A percentile compares a stretch with the other conserved stretches of the same genome.
Conservation (phyloP, 1,140 invertebrate species). For the Drosophila leontia region DNA sequence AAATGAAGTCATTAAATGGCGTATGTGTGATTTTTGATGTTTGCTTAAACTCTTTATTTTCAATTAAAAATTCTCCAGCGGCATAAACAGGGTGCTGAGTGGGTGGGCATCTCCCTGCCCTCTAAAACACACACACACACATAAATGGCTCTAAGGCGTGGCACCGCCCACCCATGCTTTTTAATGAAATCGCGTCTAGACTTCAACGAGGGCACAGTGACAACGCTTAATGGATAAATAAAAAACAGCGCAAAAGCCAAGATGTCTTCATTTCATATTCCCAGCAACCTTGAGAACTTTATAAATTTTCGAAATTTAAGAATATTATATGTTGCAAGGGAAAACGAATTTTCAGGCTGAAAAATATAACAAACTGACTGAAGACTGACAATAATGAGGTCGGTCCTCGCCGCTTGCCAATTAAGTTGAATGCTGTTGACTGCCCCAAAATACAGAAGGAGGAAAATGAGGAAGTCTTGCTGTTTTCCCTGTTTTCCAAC, state of each 20-base stretch:
- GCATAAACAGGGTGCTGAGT: slow-evolving; percentile 22
- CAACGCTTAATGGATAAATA: slow-evolving; percentile 45
- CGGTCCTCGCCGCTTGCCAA: slow-evolving; percentile 36
- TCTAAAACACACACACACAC: not conserved
- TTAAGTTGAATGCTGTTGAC: slow-evolving; percentile 59
- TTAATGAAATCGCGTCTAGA: slow-evolving; percentile 65
- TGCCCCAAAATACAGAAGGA: slow-evolving; percentile 15
- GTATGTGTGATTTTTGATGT: slow-evolving; percentile 66
- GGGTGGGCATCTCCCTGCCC: not conserved
- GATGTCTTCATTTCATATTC: slow-evolving; percentile 21
- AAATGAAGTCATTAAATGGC: slow-evolving; percentile 57
- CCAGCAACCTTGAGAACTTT: not conserved
- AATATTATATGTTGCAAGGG: not conserved
- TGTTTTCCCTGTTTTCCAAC: not conserved
- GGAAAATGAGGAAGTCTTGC: not conserved
- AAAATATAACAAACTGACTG: not conserved
- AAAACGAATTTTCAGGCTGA: too few species aligned
- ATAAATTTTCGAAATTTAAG: not conserved
- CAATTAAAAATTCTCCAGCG: slow-evolving; percentile 58
- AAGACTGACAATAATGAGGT: slow-evolving; percentile 3
- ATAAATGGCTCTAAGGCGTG: slow-evolving; percentile 36
- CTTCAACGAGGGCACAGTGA: slow-evolving; percentile 35
- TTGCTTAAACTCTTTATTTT: slow-evolving; percentile 70
- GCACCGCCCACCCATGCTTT: slow-evolving; percentile 8
- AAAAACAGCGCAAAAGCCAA: slow-evolving; percentile 16